These are phyloP conservation scores for Piliocolobus tephrosceles DNA, from an alignment of 2,113 vertebrate species.

Conservation along the genomic window DNA sequence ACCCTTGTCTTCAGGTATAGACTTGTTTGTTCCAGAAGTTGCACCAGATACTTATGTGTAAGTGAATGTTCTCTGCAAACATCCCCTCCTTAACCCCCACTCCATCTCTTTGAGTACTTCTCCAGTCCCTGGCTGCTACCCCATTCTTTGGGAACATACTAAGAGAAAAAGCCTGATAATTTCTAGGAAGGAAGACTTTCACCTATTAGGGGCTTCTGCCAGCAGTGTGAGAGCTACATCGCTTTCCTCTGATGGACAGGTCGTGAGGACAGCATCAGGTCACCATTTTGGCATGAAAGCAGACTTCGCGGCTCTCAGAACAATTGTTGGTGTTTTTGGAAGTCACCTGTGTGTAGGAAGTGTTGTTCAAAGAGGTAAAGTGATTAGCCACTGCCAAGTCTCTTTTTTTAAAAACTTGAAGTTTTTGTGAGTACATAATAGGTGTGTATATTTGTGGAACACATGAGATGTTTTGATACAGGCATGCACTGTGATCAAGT, in stretches of 20 bases:
- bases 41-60: background rate
- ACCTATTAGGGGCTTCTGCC: no score
- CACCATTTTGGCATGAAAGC: background rate
- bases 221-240: accelerated
- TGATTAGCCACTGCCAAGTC: background rate
- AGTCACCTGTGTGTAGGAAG: background rate
- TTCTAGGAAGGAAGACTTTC: background rate
- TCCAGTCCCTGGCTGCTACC: background rate
- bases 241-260: background rate
- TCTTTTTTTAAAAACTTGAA: no score
- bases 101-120: background rate
- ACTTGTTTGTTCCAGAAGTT: background rate
- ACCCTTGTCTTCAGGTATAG: background rate
- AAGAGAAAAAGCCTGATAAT: background rate
- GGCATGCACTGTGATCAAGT: no score
- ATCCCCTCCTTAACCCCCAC: accelerated
- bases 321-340: background rate
- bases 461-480: no score
- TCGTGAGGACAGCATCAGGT: background rate
- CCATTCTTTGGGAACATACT: background rate
- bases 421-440: no score
- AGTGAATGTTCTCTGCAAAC: background rate
- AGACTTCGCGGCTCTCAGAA: background rate
- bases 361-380: background rate
- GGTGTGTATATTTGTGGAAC: no score